These are phyloP conservation scores for Apamea monoglypha DNA, from an alignment of 2,888 invertebrate genomes.

Conservation along the genomic window DNA sequence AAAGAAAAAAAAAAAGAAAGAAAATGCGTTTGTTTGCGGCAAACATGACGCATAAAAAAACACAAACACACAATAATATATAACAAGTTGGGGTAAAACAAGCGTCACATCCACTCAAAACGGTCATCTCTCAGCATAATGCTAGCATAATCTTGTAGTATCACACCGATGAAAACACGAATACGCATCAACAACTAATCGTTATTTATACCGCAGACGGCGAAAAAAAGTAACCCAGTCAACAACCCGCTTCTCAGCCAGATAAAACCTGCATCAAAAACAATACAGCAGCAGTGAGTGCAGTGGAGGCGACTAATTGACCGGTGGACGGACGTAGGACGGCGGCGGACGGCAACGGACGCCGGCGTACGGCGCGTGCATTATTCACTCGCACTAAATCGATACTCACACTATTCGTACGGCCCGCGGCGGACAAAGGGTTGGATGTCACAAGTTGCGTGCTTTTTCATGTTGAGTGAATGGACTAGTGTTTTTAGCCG, in stretches of 20 bases:
- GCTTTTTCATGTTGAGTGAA: constrained; percentile 46
- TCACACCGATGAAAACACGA: neutral
- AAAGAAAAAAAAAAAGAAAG: too few species aligned
- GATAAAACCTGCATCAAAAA: constrained; percentile 59
- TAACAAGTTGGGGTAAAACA: too few species aligned
- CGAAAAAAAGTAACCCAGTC: neutral
- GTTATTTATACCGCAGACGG: neutral
- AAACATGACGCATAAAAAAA: too few species aligned
- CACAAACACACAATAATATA: too few species aligned
- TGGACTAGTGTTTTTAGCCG: constrained; percentile 13
- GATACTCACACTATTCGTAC: constrained; percentile 59
- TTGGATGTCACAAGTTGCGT: constrained; percentile 48
- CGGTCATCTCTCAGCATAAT: too few species aligned
- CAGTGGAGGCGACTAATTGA: constrained; percentile 66
- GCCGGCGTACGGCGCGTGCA: constrained; percentile 54
- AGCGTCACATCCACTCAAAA: too few species aligned
- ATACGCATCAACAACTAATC: neutral
- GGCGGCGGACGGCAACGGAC: constrained; percentile 33
- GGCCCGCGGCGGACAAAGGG: constrained; percentile 44
- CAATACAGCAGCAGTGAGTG: constrained; percentile 54
- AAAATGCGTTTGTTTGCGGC: too few species aligned
- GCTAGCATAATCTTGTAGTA: neutral
- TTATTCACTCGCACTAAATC: constrained; percentile 65
- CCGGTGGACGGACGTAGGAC: constrained; percentile 58
- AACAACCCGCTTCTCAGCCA: constrained; percentile 19